A percentile compares a stretch with the other conserved stretches of the same genome.
Conservation (phyloP, 2,113 vertebrate species). For the Neoarius graeffei region DNA sequence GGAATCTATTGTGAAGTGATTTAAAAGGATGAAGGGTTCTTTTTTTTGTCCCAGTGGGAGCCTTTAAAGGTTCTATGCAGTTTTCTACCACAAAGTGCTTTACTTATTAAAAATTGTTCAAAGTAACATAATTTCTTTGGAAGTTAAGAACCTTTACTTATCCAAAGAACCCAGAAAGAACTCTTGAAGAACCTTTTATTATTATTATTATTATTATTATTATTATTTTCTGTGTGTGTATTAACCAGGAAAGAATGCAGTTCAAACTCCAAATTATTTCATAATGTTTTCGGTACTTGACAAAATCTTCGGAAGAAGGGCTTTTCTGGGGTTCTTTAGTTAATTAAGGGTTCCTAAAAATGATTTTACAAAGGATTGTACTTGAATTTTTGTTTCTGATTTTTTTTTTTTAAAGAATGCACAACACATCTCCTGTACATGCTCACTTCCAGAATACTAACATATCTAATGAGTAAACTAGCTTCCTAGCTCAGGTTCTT, state of each 20-base stretch:
- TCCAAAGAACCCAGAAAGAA: too few species aligned
- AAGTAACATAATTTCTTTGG: neutral
- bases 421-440: neutral
- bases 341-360: neutral
- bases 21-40: neutral
- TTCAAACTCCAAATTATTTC: too few species aligned
- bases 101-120: neutral
- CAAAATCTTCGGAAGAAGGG: too few species aligned
- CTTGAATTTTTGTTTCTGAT: neutral
- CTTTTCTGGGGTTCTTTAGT: neutral
- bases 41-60: too few species aligned
- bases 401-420: neutral
- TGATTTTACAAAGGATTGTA: neutral
- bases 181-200: too few species aligned
- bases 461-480: neutral
- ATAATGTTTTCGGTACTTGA: neutral
- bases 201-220: too few species aligned
- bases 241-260: too few species aligned
- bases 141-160: too few species aligned
- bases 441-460: neutral
- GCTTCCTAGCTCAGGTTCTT: neutral
- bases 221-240: too few species aligned
- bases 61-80: too few species aligned
- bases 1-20: neutral
- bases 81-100: too few species aligned